Percentiles rank a stretch among this genome's conserved stretches.
These are phyloP conservation scores for Pycnomerus fuliginosus DNA, from an alignment of 2,888 invertebrate genomes.

Conservation along the genomic window DNA sequence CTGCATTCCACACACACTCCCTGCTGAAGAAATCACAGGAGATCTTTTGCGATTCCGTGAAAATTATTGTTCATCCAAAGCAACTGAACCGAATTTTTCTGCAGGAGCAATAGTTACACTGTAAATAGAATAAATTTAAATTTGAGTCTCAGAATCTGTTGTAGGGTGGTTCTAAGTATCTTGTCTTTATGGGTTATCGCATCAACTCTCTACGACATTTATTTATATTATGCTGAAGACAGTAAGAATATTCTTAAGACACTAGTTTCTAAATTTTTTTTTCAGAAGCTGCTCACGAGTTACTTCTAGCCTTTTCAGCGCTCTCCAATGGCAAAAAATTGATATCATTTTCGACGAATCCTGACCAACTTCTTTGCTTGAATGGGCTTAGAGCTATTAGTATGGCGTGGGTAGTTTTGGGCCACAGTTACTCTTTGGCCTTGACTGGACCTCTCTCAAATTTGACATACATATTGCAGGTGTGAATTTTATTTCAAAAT, in stretches of 20 bases:
- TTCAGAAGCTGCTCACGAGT: constrained; percentile 8
- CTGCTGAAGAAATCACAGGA: constrained; percentile 9
- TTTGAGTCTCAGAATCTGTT: neutral
- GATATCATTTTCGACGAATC: constrained; percentile 43
- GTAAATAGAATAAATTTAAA: constrained; percentile 3
- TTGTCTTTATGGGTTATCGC: neutral
- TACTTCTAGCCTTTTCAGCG: constrained; percentile 41
- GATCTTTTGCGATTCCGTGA: constrained; percentile 2
- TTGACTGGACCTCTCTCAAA: constrained; percentile 3
- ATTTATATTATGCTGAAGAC: neutral
- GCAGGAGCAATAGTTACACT: constrained; percentile 16
- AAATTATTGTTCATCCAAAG: constrained; percentile 15
- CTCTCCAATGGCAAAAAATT: constrained; percentile 50
- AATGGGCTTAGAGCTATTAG: constrained; percentile 51
- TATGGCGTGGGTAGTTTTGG: constrained; percentile 52
- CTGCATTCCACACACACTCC: constrained; percentile 8
- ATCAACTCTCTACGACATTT: constrained; percentile 3
- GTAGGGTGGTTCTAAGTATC: constrained; percentile 8
- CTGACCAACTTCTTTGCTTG: constrained; percentile 47
- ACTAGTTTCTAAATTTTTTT: constrained; percentile 1
- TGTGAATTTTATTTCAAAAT: neutral
- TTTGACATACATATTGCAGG: neutral
- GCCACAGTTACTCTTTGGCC: constrained; percentile 29
- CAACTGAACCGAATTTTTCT: constrained; percentile 10
- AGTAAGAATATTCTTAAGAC: too few species aligned